A percentile compares a stretch with the other conserved stretches of the same genome.
These are phyloP conservation scores for Adelognathus sp. DNA, from an alignment of 2,888 invertebrate genomes.

Conservation along the genomic window DNA sequence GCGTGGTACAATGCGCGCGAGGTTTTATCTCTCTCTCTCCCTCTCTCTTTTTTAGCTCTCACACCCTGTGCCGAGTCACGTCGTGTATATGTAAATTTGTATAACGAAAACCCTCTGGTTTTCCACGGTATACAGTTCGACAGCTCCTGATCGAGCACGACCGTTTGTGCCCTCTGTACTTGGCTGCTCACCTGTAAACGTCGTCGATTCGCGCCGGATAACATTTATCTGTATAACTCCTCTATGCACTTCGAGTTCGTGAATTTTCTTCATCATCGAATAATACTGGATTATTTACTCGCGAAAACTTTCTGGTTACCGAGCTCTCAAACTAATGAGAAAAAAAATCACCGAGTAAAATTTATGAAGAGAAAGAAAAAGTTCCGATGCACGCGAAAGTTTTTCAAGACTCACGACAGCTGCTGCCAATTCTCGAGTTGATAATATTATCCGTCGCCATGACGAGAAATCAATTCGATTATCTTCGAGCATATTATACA, in stretches of 20 bases:
- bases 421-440: neutral
- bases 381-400: neutral
- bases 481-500: no score
- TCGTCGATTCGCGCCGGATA: conserved; percentile 62
- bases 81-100: conserved; percentile 46
- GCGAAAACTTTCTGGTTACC: no score
- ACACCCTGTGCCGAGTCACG: neutral
- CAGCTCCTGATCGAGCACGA: conserved; percentile 54
- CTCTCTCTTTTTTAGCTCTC: conserved; percentile 14
- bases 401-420: neutral
- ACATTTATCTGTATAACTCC: conserved; percentile 40
- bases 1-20: neutral
- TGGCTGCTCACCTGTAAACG: conserved; percentile 56
- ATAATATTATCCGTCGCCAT: neutral
- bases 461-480: neutral
- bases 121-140: conserved; percentile 36
- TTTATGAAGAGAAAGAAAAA: neutral
- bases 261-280: neutral
- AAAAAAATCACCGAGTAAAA: neutral
- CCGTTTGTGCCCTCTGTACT: conserved; percentile 59
- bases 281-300: neutral
- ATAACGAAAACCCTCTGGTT: neutral
- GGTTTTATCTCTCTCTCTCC: neutral
- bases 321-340: neutral
- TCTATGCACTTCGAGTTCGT: neutral